A percentile compares a stretch with the other conserved stretches of the same genome.
phyloP scores from a whole-genome alignment of 2,113 vertebrate genomes.

The Propithecus coquereli region DNA sequence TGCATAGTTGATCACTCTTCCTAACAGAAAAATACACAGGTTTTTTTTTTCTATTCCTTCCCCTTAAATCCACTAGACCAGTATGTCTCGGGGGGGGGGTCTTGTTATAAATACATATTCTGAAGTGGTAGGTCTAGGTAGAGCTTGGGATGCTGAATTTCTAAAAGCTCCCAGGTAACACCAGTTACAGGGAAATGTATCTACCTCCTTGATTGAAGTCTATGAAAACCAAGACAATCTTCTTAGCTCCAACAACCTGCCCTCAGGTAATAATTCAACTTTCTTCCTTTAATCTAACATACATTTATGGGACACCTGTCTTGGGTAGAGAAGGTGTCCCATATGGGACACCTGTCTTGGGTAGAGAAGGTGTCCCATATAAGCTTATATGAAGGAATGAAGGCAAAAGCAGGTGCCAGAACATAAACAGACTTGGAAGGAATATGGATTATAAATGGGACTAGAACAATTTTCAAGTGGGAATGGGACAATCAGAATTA shows the following conservation, averaged over 20 bases:
- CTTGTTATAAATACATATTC: conserved; percentile 2
- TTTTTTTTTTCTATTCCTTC: background rate
- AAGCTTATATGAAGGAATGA: background rate
- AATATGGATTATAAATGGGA: background rate
- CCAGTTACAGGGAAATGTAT: background rate
- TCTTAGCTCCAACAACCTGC: background rate
- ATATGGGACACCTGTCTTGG: no score
- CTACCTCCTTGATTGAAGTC: background rate
- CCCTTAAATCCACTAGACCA: background rate
- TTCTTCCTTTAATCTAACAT: background rate
- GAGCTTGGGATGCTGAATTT: background rate
- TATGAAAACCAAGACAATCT: background rate
- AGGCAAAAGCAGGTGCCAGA: background rate
- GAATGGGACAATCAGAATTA: background rate
- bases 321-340: background rate
- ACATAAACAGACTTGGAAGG: background rate
- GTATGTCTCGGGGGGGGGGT: background rate
- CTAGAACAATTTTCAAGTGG: background rate
- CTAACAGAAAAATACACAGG: conserved; percentile 24
- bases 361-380: no score
- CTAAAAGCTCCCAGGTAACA: background rate
- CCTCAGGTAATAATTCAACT: background rate
- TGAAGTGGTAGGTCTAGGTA: background rate
- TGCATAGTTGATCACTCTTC: background rate
- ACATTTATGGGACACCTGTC: background rate